A percentile compares a stretch with the other conserved stretches of the same genome.
These are phyloP conservation scores for Serrognathus titanus DNA, from an alignment of 2,888 invertebrate species.

Conservation along the genomic window DNA sequence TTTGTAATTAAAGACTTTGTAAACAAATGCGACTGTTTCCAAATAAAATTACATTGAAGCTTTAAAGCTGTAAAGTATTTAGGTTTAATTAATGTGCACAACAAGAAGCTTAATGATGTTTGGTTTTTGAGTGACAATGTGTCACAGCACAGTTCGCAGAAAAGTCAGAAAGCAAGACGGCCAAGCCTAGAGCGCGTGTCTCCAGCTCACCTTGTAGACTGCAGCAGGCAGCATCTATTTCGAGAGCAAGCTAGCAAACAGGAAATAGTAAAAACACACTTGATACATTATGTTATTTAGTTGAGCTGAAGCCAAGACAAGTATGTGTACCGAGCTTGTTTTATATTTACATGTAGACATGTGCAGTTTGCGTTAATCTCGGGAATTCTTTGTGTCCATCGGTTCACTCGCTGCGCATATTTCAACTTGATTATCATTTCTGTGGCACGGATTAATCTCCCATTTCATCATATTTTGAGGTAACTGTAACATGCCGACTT, in stretches of 20 bases:
- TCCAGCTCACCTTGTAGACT: slow-evolving; percentile 1
- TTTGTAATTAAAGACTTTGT: too few relatives aligned
- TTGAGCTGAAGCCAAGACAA: slow-evolving; percentile 29
- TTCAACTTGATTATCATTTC: slow-evolving; percentile 14
- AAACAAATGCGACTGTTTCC: too few relatives aligned
- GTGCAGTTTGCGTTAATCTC: slow-evolving; percentile 25
- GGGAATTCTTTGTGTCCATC: slow-evolving; percentile 19
- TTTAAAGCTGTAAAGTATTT: too few relatives aligned
- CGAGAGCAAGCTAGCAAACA: slow-evolving; percentile 30
- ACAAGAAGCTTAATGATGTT: too few relatives aligned
- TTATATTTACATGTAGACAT: slow-evolving; percentile 27
- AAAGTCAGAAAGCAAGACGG: background rate
- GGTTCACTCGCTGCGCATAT: slow-evolving; percentile 15
- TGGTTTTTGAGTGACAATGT: too few relatives aligned
- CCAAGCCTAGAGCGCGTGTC: background rate
- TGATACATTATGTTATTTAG: slow-evolving; percentile 30
- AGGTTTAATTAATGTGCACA: too few relatives aligned
- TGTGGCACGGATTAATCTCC: slow-evolving; percentile 2
- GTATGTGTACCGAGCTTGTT: slow-evolving; percentile 23
- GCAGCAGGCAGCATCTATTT: slow-evolving; percentile 25
- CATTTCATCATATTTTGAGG: slow-evolving; percentile 3
- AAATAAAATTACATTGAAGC: too few relatives aligned
- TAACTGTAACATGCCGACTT: background rate
- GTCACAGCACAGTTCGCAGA: too few relatives aligned
- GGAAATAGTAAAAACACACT: slow-evolving; percentile 29